Conservation (phyloP, 2,888 invertebrate genomes). For the Cetonia aurata region DNA sequence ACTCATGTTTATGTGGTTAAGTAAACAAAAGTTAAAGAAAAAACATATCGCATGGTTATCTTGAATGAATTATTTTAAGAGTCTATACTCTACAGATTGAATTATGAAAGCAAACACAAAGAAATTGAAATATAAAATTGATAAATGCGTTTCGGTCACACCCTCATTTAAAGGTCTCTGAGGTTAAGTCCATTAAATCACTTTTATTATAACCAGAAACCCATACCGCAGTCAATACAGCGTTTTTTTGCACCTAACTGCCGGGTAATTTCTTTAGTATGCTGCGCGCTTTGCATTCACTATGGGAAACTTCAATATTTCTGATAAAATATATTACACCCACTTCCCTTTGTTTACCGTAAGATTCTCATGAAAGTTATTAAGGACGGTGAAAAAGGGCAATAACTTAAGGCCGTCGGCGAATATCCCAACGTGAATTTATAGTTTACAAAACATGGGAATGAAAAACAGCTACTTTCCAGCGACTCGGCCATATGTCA, state of each 20-base stretch:
- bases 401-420: slow-evolving; percentile 40
- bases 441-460: slow-evolving; percentile 46
- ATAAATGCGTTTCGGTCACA: too few species aligned
- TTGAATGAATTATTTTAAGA: too few species aligned
- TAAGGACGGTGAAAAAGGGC: slow-evolving; percentile 36
- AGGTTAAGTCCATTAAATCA: too few species aligned
- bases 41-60: too few species aligned
- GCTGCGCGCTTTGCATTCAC: slow-evolving; percentile 11
- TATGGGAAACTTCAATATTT: slow-evolving; percentile 28
- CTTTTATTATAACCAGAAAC: slow-evolving; percentile 17
- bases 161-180: too few species aligned
- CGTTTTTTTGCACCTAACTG: slow-evolving; percentile 14
- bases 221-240: slow-evolving; percentile 15
- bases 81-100: too few species aligned
- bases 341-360: slow-evolving; percentile 40
- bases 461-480: slow-evolving; percentile 40
- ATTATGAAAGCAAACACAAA: too few species aligned
- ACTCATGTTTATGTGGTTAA: too few species aligned
- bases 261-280: slow-evolving; percentile 4
- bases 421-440: slow-evolving; percentile 41
- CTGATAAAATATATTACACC: slow-evolving; percentile 39
- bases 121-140: too few species aligned
- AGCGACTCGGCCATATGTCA: slow-evolving; percentile 44
- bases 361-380: slow-evolving; percentile 40
- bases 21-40: too few species aligned